A percentile compares a stretch with the other conserved stretches of the same genome.
Conservation (phyloP, 2,888 invertebrate genomes). For the Eustalomyia histrio region DNA sequence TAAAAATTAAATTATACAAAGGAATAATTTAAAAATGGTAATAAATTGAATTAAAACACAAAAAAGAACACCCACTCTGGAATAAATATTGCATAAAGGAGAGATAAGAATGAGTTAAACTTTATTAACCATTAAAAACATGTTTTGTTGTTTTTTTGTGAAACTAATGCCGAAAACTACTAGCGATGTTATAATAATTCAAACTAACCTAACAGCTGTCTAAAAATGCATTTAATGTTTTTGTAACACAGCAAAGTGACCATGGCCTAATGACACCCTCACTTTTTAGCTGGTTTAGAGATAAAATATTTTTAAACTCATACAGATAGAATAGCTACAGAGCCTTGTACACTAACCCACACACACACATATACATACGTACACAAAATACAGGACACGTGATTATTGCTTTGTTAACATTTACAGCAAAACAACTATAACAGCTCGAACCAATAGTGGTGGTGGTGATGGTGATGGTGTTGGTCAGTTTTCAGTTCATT, state of each 20-base stretch:
- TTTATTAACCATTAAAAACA: conserved; percentile 59
- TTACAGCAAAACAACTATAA: conserved; percentile 12
- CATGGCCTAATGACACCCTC: conserved; percentile 61
- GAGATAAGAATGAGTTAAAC: conserved; percentile 17
- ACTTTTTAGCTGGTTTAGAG: conserved; percentile 29
- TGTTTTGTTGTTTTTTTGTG: conserved; percentile 31
- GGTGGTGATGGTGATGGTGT: conserved; percentile 31
- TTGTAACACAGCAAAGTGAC: conserved; percentile 28
- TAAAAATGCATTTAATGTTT: conserved; percentile 53
- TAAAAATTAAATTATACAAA: conserved; percentile 43
- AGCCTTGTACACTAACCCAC: not conserved
- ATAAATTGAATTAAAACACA: conserved; percentile 40
- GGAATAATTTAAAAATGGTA: conserved; percentile 43
- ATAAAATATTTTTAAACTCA: conserved; percentile 24
- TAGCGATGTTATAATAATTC: conserved; percentile 13
- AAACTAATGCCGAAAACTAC: conserved; percentile 29
- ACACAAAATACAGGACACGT: conserved; percentile 21
- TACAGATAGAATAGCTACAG: not conserved
- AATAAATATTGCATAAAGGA: conserved; percentile 12
- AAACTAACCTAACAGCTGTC: conserved; percentile 57
- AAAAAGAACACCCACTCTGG: conserved; percentile 17
- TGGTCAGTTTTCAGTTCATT: conserved; percentile 37
- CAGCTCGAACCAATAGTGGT: not conserved
- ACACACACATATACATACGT: not conserved
- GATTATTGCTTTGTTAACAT: conserved; percentile 37